A percentile compares a stretch with the other conserved stretches of the same genome.
These are phyloP conservation scores for Conus canariensis DNA, from an alignment of 2,888 invertebrate species.

Conservation along the genomic window DNA sequence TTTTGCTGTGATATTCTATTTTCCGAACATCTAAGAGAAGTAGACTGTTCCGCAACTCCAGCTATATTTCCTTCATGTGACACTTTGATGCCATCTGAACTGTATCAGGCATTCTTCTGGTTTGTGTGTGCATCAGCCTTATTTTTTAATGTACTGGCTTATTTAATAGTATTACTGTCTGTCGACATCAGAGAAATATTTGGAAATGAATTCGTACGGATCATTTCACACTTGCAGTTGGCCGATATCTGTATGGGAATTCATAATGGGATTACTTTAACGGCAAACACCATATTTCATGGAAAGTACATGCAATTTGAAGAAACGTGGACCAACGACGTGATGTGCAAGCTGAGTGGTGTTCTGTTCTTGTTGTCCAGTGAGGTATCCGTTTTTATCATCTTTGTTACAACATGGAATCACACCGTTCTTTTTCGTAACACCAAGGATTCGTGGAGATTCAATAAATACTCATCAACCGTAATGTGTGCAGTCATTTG, in stretches of 20 bases:
- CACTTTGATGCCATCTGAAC: slow-evolving; percentile 30
- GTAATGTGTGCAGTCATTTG: slow-evolving; percentile 60
- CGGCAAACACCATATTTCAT: slow-evolving; percentile 54
- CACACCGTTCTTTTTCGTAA: slow-evolving; percentile 80
- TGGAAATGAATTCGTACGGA: background rate
- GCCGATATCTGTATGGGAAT: slow-evolving; percentile 58
- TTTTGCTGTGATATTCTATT: background rate
- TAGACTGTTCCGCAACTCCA: background rate
- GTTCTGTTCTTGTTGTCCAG: slow-evolving; percentile 78
- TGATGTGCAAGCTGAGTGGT: slow-evolving; percentile 53
- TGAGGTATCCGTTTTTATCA: slow-evolving; percentile 83
- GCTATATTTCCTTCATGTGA: slow-evolving; percentile 41
- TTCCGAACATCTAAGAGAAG: background rate
- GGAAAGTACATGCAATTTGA: slow-evolving; percentile 59
- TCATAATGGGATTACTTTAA: slow-evolving; percentile 55
- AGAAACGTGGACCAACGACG: slow-evolving; percentile 54
- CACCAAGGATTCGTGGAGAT: background rate
- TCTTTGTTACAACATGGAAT: slow-evolving; percentile 83
- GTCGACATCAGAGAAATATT: background rate
- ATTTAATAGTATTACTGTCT: slow-evolving; percentile 33
- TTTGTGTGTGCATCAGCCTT: slow-evolving; percentile 19
- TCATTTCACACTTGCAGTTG: slow-evolving; percentile 49
- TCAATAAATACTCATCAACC: background rate
- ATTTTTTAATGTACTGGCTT: slow-evolving; percentile 33
- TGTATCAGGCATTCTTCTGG: slow-evolving; percentile 24